These are phyloP conservation scores for Lophura nycthemera DNA, from an alignment of 2,113 vertebrate genomes.

Conservation along the genomic window DNA sequence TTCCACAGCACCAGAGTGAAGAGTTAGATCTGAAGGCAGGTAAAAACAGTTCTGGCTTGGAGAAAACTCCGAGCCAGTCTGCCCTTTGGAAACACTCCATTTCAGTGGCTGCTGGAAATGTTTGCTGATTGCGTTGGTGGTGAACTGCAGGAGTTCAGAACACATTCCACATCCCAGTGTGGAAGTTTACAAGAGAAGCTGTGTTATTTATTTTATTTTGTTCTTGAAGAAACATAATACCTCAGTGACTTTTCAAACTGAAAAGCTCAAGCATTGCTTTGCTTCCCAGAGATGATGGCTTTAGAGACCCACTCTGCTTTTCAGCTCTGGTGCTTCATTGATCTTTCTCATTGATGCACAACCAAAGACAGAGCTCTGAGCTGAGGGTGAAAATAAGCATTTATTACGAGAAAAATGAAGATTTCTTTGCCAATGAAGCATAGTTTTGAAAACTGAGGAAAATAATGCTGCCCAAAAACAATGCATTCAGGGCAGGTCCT, in stretches of 20 bases:
- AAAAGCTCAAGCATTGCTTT: background rate
- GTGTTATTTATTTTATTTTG: background rate
- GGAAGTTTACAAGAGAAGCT: background rate
- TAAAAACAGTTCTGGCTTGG: background rate
- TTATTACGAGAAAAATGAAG: background rate
- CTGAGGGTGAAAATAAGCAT: background rate
- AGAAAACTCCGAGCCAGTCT: background rate
- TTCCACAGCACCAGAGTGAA: background rate
- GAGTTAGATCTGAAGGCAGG: background rate
- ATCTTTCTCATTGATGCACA: background rate
- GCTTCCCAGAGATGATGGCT: background rate
- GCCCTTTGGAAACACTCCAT: background rate
- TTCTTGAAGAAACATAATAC: background rate
- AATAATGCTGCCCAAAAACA: background rate
- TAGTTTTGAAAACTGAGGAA: background rate
- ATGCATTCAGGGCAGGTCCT: background rate
- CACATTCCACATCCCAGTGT: background rate
- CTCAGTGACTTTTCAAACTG: background rate
- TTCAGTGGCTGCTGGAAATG: background rate
- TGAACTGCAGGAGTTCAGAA: background rate
- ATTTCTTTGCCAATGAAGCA: background rate
- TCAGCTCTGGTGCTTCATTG: background rate
- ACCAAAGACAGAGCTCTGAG: background rate
- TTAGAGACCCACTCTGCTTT: background rate
- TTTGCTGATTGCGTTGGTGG: accelerated